Percentiles rank a stretch among this genome's conserved stretches.
phyloP scores from a whole-genome alignment of 2,113 vertebrate species.

The Rhagologus leucostigma region DNA sequence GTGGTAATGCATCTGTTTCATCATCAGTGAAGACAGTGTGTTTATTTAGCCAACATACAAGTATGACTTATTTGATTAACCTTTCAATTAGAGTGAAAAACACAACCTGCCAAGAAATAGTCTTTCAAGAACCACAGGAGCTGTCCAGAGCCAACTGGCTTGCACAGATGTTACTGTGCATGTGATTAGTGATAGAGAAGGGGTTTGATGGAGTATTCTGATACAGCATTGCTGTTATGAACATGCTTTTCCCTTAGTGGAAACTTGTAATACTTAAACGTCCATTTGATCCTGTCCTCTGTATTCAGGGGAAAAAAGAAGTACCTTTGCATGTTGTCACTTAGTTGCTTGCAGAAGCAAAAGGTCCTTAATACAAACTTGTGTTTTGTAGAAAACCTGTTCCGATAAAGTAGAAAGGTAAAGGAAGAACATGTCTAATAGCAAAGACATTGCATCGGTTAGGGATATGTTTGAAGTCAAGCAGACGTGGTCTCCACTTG shows the following conservation, averaged over 20 bases:
- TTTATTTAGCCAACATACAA: slow-evolving; percentile 54
- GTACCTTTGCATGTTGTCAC: neutral
- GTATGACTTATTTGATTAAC: slow-evolving; percentile 65
- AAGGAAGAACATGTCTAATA: neutral
- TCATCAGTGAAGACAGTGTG: slow-evolving; percentile 34
- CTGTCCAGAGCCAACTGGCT: slow-evolving; percentile 65
- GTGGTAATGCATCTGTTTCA: slow-evolving; percentile 40
- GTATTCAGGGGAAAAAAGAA: neutral
- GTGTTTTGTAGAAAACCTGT: neutral
- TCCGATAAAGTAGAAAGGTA: neutral
- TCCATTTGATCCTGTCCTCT: neutral
- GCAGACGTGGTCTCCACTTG: neutral
- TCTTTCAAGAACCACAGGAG: slow-evolving; percentile 59
- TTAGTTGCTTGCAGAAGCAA: neutral
- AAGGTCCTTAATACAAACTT: fast-evolving
- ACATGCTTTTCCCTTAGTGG: neutral
- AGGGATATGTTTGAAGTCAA: neutral
- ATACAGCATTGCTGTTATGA: neutral
- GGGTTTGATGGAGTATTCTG: neutral
- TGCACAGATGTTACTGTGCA: slow-evolving; percentile 3
- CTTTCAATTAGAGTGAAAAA: slow-evolving; percentile 58
- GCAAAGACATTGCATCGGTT: fast-evolving
- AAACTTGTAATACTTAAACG: neutral
- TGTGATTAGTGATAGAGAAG: neutral
- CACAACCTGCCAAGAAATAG: slow-evolving; percentile 61